These are phyloP conservation scores for Cistogaster globosa DNA, from an alignment of 2,888 invertebrate species.

Conservation along the genomic window DNA sequence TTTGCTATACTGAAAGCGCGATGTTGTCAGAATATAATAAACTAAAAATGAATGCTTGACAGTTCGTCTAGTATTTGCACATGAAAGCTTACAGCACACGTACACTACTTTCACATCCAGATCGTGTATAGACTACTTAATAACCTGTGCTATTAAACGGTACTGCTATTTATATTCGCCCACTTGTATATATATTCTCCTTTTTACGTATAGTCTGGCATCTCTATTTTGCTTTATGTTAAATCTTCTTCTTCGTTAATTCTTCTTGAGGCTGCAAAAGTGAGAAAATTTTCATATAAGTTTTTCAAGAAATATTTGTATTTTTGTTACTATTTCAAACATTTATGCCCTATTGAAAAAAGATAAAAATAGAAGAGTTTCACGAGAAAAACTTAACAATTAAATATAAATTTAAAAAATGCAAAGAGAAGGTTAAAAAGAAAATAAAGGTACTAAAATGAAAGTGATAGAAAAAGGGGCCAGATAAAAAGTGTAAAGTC, in stretches of 20 bases:
- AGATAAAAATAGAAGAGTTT: background rate
- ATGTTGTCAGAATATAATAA: no score
- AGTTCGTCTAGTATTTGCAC: no score
- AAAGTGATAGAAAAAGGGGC: slow-evolving; percentile 13
- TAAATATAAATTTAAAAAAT: background rate
- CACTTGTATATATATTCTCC: background rate
- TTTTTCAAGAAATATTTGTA: slow-evolving; percentile 17
- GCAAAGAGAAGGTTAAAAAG: slow-evolving; percentile 1
- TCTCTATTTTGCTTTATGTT: slow-evolving; percentile 46
- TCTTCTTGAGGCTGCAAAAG: slow-evolving; percentile 51
- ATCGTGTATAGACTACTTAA: no score
- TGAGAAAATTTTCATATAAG: slow-evolving; percentile 62
- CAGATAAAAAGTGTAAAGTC: slow-evolving; percentile 24
- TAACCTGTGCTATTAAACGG: no score
- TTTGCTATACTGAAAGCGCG: no score
- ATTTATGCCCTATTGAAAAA: background rate
- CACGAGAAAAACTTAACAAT: background rate
- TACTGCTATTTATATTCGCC: no score
- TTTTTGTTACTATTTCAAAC: background rate
- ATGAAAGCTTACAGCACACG: no score
- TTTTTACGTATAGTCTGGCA: slow-evolving; percentile 38
- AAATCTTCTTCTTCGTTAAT: slow-evolving; percentile 41
- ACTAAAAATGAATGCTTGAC: no score
- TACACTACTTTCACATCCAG: no score
- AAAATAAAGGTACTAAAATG: background rate